Percentiles rank a stretch among this genome's conserved stretches.
Evolutionary conservation across 2,797 vertebrate species (phyloP).

Genomic region (Carduelis carduelis): DNA sequence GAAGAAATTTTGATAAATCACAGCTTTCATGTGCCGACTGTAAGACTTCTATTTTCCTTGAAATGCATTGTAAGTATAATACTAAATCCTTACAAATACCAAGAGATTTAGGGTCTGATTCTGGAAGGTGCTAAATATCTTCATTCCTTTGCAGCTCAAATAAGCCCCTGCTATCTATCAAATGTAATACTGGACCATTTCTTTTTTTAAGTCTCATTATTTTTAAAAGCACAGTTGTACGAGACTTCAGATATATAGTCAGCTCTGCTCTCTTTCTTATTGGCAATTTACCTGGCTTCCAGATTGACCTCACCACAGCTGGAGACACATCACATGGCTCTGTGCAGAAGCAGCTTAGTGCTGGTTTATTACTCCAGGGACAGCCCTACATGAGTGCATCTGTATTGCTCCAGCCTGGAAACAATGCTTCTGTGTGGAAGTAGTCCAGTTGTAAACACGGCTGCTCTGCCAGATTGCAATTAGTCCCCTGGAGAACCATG

Average conservation of each 20-base stretch:
- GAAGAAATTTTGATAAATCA: constrained; percentile 29
- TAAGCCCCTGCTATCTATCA: background rate
- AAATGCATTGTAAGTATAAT: constrained; percentile 13
- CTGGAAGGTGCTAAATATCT: background rate
- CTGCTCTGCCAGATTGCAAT: background rate
- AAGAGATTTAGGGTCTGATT: background rate
- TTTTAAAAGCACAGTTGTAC: background rate
- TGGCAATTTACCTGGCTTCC: constrained; percentile 16
- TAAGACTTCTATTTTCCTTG: background rate
- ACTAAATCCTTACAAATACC: constrained; percentile 1
- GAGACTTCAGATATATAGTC: background rate
- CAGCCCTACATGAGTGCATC: background rate
- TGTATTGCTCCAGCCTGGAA: background rate
- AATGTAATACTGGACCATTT: background rate
- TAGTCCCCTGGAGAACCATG: background rate
- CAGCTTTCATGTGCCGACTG: background rate
- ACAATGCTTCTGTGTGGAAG: background rate
- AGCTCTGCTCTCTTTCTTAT: background rate
- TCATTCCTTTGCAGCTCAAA: background rate
- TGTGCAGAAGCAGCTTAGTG: background rate
- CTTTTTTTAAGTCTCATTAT: background rate
- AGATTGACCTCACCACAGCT: background rate
- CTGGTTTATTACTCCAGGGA: background rate
- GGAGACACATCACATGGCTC: background rate
- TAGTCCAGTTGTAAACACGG: background rate